These are phyloP conservation scores for Oncorhynchus masou DNA, from an alignment of 2,113 vertebrate genomes.

Conservation along the genomic window DNA sequence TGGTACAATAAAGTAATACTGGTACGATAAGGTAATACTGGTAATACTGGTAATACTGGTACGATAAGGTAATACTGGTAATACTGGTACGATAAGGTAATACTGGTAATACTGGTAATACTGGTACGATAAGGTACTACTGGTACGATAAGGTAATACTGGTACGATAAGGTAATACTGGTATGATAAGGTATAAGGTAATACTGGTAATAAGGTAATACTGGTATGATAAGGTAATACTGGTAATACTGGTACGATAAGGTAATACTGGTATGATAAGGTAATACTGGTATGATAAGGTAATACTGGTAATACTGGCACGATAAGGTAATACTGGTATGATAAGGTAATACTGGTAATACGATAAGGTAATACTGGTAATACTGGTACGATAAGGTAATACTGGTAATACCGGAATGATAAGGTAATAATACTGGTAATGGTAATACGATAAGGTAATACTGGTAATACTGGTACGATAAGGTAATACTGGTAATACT, in stretches of 20 bases:
- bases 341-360: background rate
- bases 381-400: no score
- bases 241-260: no score
- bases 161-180: background rate
- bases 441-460: no score
- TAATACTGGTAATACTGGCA: background rate
- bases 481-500: background rate
- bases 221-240: background rate
- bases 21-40: background rate
- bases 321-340: background rate
- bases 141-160: rapidly evolving
- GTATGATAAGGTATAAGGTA: background rate
- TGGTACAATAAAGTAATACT: no score
- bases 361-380: no score
- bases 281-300: background rate
- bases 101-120: no score
- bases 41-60: background rate
- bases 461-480: background rate
- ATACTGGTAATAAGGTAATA: no score
- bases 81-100: no score
- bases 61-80: background rate
- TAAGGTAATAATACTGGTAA: no score
- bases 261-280: no score
- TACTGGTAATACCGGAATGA: no score
- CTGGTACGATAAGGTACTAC: no score